These are phyloP conservation scores for Apis florea DNA, from an alignment of 1,140 invertebrate species.

Conservation along the genomic window DNA sequence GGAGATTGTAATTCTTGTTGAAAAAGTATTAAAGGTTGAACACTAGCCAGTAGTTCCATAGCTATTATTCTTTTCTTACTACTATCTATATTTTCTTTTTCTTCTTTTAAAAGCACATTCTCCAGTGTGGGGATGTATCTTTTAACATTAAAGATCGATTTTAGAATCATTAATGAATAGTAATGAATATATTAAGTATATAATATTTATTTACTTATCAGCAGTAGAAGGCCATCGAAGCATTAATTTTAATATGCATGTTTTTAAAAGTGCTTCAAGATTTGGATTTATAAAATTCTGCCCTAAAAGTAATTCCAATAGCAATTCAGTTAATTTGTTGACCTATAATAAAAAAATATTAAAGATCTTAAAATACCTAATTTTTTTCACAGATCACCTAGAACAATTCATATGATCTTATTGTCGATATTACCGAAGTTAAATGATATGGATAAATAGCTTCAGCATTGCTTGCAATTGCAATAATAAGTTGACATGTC, in stretches of 20 bases:
- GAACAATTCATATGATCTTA: constrained; percentile 25
- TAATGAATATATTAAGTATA: not conserved
- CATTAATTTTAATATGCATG: constrained; percentile 77
- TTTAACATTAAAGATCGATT: not conserved
- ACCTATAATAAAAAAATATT: constrained; percentile 67
- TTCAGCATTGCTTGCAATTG: constrained; percentile 75
- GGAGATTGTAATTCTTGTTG: constrained; percentile 66
- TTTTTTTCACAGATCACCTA: not conserved
- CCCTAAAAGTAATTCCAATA: constrained; percentile 75
- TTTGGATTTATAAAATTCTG: constrained; percentile 77
- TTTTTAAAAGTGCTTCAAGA: constrained; percentile 76
- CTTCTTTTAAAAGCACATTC: constrained; percentile 68
- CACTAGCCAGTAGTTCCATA: constrained; percentile 74
- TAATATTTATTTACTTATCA: constrained; percentile 67
- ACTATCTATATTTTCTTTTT: constrained; percentile 64
- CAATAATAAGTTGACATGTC: constrained; percentile 78
- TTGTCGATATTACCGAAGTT: constrained; percentile 65
- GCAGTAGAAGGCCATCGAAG: constrained; percentile 77
- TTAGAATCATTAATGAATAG: not conserved
- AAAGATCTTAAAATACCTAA: not conserved
- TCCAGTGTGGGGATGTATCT: constrained; percentile 76
- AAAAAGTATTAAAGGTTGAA: constrained; percentile 75
- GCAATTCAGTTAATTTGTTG: constrained; percentile 76
- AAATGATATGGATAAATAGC: constrained; percentile 78
- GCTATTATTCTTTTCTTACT: constrained; percentile 71